Conservation (phyloP, 2,797 vertebrate species). For the Ciconia nigra region DNA sequence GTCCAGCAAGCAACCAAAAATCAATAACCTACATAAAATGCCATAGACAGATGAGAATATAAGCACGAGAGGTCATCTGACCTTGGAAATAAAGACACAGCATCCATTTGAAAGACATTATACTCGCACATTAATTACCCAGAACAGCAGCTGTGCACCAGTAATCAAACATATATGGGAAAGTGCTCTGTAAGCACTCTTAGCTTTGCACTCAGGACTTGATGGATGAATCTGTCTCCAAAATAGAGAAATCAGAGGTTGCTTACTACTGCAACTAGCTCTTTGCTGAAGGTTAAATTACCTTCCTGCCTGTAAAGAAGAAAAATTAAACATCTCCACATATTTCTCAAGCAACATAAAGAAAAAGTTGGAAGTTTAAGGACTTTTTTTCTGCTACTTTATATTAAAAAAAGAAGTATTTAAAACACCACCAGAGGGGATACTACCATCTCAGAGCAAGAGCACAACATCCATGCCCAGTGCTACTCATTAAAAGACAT, state of each 20-base stretch:
- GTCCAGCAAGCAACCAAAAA: background rate
- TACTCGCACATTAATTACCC: slow-evolving; percentile 12
- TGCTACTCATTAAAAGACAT: background rate
- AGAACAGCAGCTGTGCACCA: slow-evolving; percentile 10
- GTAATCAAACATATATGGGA: slow-evolving; percentile 3
- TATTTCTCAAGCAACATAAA: background rate
- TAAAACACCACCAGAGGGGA: background rate
- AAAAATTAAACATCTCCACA: background rate
- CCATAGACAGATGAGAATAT: background rate
- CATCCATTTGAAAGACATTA: background rate
- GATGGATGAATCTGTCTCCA: background rate
- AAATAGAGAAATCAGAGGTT: background rate
- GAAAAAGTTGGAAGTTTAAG: background rate
- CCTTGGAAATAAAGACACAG: background rate
- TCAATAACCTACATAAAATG: background rate
- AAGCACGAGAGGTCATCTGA: background rate
- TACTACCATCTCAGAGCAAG: background rate
- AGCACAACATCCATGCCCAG: background rate
- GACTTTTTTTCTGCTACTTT: background rate
- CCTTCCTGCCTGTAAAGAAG: background rate
- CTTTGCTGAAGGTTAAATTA: background rate
- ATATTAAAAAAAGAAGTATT: background rate
- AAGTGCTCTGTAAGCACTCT: slow-evolving; percentile 14
- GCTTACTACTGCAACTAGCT: background rate
- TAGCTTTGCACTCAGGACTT: background rate